Percentiles rank a stretch among this genome's conserved stretches.
Conservation (phyloP, 2,888 invertebrate genomes). For the Harpalus rufipes region DNA sequence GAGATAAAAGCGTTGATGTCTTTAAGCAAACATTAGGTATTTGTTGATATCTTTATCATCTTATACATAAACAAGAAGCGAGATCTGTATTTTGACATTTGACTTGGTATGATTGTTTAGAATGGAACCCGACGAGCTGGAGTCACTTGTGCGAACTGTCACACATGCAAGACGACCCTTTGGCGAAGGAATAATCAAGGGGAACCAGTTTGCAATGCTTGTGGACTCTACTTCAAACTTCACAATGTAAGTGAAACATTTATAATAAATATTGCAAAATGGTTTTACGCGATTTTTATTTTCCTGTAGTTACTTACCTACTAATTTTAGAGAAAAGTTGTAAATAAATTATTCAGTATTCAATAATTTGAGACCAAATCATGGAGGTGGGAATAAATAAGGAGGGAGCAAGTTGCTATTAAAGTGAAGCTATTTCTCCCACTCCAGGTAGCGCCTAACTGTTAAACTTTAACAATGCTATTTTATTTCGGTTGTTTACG, state of each 20-base stretch:
- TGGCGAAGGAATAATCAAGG: slow-evolving; percentile 99
- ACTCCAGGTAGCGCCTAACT: too few species aligned
- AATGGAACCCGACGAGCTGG: slow-evolving; percentile 85
- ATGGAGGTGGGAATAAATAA: too few species aligned
- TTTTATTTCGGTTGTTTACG: too few species aligned
- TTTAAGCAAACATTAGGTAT: slow-evolving; percentile 38
- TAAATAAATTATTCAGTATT: too few species aligned
- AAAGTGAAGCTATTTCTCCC: too few species aligned
- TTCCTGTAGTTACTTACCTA: too few species aligned
- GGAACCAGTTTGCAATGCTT: slow-evolving; percentile 99
- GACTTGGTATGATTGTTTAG: slow-evolving; percentile 74
- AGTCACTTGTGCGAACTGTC: slow-evolving; percentile 96
- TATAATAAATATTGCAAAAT: too few species aligned
- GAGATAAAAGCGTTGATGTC: slow-evolving; percentile 21
- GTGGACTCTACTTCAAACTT: slow-evolving; percentile 92
- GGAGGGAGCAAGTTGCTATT: too few species aligned
- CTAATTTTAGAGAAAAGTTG: too few species aligned
- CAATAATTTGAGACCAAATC: too few species aligned
- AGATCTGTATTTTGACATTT: slow-evolving; percentile 23
- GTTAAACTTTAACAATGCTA: too few species aligned
- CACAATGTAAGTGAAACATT: slow-evolving; percentile 82
- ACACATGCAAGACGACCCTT: slow-evolving; percentile 95
- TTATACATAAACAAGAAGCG: background rate
- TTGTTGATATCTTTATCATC: slow-evolving; percentile 43
- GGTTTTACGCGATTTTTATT: too few species aligned